A percentile compares a stretch with the other conserved stretches of the same genome.
phyloP scores from a whole-genome alignment of 2,113 vertebrate genomes.

The Microtus richardsoni region DNA sequence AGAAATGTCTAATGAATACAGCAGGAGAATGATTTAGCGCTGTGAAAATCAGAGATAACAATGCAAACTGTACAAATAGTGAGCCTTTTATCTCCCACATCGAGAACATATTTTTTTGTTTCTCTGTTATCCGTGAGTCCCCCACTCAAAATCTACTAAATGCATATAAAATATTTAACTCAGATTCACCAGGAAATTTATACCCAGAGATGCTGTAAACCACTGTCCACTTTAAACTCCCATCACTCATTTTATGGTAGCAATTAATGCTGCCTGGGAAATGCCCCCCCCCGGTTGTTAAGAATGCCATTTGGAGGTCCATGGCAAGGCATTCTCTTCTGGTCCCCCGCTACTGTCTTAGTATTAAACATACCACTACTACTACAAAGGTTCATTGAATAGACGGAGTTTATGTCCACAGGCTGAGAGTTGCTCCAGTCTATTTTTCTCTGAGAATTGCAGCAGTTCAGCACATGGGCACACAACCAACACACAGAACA shows the following conservation, averaged over 20 bases:
- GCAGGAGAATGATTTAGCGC: conserved; percentile 1
- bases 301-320: neutral
- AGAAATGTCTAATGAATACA: conserved; percentile 40
- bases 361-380: neutral
- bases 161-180: conserved; percentile 35
- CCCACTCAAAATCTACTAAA: conserved; percentile 26
- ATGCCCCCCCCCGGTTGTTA: neutral
- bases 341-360: conserved; percentile 26
- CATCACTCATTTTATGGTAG: conserved; percentile 25
- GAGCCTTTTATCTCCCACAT: neutral
- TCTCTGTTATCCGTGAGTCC: conserved; percentile 53
- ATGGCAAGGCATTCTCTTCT: neutral
- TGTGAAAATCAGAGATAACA: conserved; percentile 6
- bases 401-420: neutral
- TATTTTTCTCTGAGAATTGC: neutral
- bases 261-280: conserved; percentile 19
- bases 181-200: conserved; percentile 8
- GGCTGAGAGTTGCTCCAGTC: neutral
- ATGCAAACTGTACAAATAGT: conserved; percentile 59
- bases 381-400: conserved; percentile 4
- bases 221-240: neutral
- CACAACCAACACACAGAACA: neutral
- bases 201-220: conserved; percentile 23
- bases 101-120: neutral
- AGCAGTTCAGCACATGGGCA: neutral